Evolutionary conservation across 2,888 invertebrate genomes (phyloP).

Genomic region (Yponomeuta sedellus): DNA sequence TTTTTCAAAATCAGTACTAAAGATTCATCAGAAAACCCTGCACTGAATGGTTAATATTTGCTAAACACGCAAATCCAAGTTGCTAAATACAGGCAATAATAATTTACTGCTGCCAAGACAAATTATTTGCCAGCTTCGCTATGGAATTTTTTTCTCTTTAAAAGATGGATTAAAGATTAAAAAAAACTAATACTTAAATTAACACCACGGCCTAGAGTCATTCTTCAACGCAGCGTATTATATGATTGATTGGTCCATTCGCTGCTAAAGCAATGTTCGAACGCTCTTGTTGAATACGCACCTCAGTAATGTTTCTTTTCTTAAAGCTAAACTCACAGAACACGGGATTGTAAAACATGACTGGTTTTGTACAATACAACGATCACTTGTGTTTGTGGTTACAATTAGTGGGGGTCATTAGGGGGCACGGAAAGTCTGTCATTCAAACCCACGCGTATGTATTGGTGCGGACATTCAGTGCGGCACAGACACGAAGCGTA

Average conservation of each 20-base stretch:
- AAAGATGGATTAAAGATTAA: too few relatives aligned
- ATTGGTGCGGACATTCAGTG: constrained; percentile 19
- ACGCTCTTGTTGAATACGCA: neutral
- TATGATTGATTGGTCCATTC: neutral
- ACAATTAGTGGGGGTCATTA: neutral
- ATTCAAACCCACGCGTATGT: constrained; percentile 23
- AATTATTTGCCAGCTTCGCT: too few relatives aligned
- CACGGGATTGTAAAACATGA: neutral
- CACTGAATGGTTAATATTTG: too few relatives aligned
- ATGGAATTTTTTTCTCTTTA: too few relatives aligned
- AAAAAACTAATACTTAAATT: too few relatives aligned
- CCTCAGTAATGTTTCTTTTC: neutral
- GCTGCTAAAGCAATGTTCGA: neutral
- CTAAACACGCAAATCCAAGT: too few relatives aligned
- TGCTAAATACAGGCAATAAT: too few relatives aligned
- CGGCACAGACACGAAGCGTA: constrained; percentile 25
- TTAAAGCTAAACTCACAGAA: neutral
- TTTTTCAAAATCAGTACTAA: too few relatives aligned
- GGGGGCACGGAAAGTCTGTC: constrained; percentile 19
- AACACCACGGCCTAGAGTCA: neutral
- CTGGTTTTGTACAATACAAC: neutral
- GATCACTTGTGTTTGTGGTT: neutral
- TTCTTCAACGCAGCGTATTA: too few relatives aligned
- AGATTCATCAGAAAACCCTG: too few relatives aligned
- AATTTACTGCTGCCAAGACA: too few relatives aligned